Conservation (phyloP, 2,797 vertebrate genomes). For the Vespertilio murinus region DNA sequence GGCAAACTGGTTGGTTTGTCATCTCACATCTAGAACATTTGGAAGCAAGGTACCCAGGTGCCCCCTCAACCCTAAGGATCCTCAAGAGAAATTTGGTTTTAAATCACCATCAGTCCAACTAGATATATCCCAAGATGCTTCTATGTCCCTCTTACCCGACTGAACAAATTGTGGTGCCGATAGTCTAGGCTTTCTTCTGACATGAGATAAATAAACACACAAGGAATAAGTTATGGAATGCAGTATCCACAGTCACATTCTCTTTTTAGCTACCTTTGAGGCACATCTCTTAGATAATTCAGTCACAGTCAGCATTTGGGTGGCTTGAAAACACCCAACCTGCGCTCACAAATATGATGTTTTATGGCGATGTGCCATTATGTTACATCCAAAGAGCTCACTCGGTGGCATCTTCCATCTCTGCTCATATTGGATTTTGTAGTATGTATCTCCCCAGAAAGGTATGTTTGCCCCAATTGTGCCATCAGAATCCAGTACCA, state of each 20-base stretch:
- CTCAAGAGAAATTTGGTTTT: not conserved
- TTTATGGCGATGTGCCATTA: fast-evolving
- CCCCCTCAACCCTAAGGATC: not conserved
- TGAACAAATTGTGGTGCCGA: not conserved
- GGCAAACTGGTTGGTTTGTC: not conserved
- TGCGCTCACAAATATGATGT: not conserved
- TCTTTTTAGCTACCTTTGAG: not conserved
- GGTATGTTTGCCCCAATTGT: not conserved
- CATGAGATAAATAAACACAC: not conserved
- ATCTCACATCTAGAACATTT: not conserved
- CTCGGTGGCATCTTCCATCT: not conserved
- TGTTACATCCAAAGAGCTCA: not conserved
- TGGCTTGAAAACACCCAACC: not conserved
- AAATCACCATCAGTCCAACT: not conserved
- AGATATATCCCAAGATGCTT: not conserved
- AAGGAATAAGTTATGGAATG: too few relatives aligned
- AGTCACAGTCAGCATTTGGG: not conserved
- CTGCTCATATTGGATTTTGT: not conserved
- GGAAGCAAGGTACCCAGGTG: not conserved
- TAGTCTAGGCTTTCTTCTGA: not conserved
- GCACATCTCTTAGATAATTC: not conserved
- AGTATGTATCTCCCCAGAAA: not conserved
- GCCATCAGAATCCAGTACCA: not conserved
- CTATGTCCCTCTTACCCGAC: not conserved
- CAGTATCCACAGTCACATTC: fast-evolving